phyloP scores from a whole-genome alignment of 2,888 invertebrate genomes.

The Acronicta leporina region DNA sequence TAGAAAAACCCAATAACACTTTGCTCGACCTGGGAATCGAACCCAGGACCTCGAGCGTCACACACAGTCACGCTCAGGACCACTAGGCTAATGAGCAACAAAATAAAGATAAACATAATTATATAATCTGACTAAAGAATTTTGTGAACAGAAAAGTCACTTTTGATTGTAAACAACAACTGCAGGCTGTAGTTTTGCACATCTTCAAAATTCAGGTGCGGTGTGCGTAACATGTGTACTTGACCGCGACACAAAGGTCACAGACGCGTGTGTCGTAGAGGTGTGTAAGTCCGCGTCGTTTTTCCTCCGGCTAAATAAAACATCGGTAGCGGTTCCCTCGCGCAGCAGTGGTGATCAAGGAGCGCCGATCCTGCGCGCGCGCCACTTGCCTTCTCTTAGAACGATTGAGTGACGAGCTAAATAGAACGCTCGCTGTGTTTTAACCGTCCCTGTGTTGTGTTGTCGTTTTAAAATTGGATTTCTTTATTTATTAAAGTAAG shows the following conservation, averaged over 20 bases:
- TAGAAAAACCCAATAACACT: too few species aligned
- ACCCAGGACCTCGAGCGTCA: too few species aligned
- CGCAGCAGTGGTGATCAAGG: constrained; percentile 52
- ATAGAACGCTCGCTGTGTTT: constrained; percentile 53
- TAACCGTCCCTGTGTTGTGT: constrained; percentile 41
- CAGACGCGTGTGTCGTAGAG: constrained; percentile 21
- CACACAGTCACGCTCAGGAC: too few species aligned
- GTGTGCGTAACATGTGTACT: constrained; percentile 45
- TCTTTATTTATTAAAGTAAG: constrained; percentile 30
- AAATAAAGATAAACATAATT: too few species aligned
- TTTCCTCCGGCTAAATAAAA: constrained; percentile 52
- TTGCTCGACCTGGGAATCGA: too few species aligned
- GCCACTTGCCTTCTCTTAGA: constrained; percentile 25
- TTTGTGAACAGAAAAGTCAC: too few species aligned
- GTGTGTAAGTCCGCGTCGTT: constrained; percentile 14
- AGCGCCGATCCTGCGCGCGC: constrained; percentile 48
- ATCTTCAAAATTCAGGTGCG: constrained; percentile 40
- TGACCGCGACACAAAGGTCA: constrained; percentile 58
- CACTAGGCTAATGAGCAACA: too few species aligned
- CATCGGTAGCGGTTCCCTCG: constrained; percentile 40
- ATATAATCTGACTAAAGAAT: too few species aligned
- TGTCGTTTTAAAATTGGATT: constrained; percentile 17
- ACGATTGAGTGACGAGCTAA: constrained; percentile 31
- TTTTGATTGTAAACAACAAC: too few species aligned
- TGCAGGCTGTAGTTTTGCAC: neutral